Evolutionary conservation across 2,113 vertebrate species (phyloP).

Genomic region (Saccopteryx bilineata): DNA sequence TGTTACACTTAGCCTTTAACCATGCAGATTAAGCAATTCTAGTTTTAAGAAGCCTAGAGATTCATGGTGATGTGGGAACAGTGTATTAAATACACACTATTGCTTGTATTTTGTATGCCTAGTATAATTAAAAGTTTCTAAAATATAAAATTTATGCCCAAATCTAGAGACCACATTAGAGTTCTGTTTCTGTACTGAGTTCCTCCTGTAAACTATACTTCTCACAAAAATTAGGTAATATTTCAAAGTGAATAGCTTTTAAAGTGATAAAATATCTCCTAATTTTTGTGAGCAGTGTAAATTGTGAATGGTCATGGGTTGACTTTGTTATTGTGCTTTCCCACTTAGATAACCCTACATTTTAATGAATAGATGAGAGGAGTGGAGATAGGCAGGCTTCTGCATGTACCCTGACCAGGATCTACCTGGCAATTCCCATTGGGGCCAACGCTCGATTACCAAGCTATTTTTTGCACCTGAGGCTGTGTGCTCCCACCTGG

Average conservation of each 20-base stretch:
- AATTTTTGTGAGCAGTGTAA: not conserved
- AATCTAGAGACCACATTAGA: not conserved
- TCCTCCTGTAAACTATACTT: not conserved
- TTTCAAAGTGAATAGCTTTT: too few species aligned
- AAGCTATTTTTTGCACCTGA: too few species aligned
- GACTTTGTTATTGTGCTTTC: constrained; percentile 60
- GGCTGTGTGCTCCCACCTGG: too few species aligned
- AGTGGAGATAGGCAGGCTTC: too few species aligned
- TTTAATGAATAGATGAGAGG: not conserved
- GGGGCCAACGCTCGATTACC: too few species aligned
- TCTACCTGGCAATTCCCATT: too few species aligned
- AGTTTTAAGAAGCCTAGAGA: not conserved
- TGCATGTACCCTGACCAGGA: too few species aligned
- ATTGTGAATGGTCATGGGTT: constrained; percentile 58
- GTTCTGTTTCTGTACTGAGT: constrained; percentile 36
- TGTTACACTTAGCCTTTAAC: not conserved
- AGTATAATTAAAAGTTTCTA: constrained; percentile 56
- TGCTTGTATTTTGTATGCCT: constrained; percentile 41
- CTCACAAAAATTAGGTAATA: too few species aligned
- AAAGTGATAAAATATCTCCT: too few species aligned
- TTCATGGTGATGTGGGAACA: not conserved
- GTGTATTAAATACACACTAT: not conserved
- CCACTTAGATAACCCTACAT: not conserved
- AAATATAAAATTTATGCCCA: constrained; percentile 38
- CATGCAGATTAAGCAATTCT: not conserved